Conservation (phyloP, 2,797 vertebrate species). For the Ptychobarbus kaznakovi region DNA sequence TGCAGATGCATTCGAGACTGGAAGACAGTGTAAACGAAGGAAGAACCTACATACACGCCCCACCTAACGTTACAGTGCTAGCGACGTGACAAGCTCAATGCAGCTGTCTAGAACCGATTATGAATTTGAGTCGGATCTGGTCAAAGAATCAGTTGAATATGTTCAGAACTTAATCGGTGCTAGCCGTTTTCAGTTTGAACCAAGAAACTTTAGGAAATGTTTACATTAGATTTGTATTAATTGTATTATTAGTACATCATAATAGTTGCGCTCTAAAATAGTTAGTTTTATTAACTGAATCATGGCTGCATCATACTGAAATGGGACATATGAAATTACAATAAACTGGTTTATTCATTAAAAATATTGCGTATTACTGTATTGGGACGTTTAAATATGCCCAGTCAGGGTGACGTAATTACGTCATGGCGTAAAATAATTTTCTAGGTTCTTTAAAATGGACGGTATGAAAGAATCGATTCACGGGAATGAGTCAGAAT, state of each 20-base stretch:
- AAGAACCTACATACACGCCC: conserved; percentile 54
- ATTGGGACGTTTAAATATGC: not conserved
- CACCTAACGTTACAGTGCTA: not conserved
- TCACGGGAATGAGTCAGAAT: not conserved
- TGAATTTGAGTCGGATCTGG: not conserved
- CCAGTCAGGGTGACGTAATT: not conserved
- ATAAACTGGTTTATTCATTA: not conserved
- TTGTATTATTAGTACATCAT: not conserved
- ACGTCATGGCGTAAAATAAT: not conserved
- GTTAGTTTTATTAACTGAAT: not conserved
- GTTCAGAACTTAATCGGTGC: not conserved
- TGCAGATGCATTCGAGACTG: conserved; percentile 76
- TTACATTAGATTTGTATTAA: not conserved
- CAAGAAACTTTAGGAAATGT: not conserved
- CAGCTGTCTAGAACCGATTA: not conserved
- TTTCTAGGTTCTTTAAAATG: not conserved
- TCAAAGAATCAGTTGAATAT: not conserved
- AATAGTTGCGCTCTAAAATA: not conserved
- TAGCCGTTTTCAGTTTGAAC: not conserved
- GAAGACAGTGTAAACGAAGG: conserved; percentile 63
- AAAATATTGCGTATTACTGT: not conserved
- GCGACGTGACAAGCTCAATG: not conserved
- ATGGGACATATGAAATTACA: not conserved
- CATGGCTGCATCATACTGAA: not conserved
- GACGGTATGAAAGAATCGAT: not conserved